These are phyloP conservation scores for Haliclona indistincta DNA, from an alignment of 37 sponge, comb jelly and placozoan genomes.

Conservation along the genomic window DNA sequence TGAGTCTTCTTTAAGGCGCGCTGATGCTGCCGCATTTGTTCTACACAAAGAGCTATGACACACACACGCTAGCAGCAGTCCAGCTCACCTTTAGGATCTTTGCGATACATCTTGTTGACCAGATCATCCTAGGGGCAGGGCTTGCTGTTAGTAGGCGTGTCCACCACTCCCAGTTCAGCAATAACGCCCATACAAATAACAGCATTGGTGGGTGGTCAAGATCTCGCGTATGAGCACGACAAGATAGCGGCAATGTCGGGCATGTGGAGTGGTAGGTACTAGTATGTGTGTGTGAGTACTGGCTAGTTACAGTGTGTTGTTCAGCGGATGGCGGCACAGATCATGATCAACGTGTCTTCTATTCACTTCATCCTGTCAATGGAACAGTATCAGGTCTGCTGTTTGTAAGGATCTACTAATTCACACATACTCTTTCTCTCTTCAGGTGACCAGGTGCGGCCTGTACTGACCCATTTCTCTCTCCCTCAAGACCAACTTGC, in stretches of 20 bases:
- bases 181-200: too few relatives aligned
- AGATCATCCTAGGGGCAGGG: too few relatives aligned
- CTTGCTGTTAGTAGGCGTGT: too few relatives aligned
- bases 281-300: conserved; percentile 36
- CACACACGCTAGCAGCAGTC: background rate
- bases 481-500: conserved; percentile 37
- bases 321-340: background rate
- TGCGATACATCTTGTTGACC: too few relatives aligned
- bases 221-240: background rate
- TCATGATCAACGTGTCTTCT: conserved; percentile 33
- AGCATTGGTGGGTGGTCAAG: background rate
- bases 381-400: conserved; percentile 42
- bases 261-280: background rate
- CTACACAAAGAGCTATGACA: conserved; percentile 32
- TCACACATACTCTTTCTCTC: too few relatives aligned
- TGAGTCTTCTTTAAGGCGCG: conserved; percentile 62
- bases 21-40: conserved; percentile 83
- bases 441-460: conserved; percentile 55
- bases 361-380: conserved; percentile 36
- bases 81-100: conserved; percentile 56
- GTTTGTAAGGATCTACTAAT: too few relatives aligned
- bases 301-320: background rate
- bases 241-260: background rate
- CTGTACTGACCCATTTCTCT: conserved; percentile 39
- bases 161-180: too few relatives aligned